Evolutionary conservation across 2,888 invertebrate genomes (phyloP), one percentile per base, ranked within the genome.

Genomic region (Drosophila sordidula): DNA sequence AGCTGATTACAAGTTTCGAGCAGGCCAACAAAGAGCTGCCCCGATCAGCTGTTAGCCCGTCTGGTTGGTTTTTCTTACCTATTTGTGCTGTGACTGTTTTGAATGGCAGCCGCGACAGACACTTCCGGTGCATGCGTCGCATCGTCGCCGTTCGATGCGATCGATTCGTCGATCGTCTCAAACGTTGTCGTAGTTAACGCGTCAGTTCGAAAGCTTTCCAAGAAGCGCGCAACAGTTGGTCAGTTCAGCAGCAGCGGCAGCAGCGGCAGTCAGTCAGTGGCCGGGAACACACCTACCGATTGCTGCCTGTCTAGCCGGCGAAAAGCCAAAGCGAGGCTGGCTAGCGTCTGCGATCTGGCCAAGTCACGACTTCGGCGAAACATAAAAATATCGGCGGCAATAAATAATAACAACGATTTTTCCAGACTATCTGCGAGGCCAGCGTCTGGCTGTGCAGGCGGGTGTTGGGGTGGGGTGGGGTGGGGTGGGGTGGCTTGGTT

Each of bases 371-470:
- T 88, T 89, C 74, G 87, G 80, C 87, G 87, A 72, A 88, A 89
- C 90, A 87, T 89, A 87, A 87, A 87, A 87, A 86, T 88, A 89
- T 89, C 80, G 81, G 68, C 84, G 80, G 90, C 84, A 89, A 87
- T 87, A 87, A 87, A 87, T 87, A 87, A 87, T 87, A 87, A 89
- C 89, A 89, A 87, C 89, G 85, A 88, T 88, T 89, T 29, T 89
- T 89, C 79, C 87, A 87, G 84, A 84, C 85, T 89, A 84, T 81
- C 89, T 51, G 68, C 65, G 67, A 78, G 58, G 74, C 58, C 63
- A 69, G 74, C 66, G 74, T 61, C 51, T 25, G 38, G 36, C 55
- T 52, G 64, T 16, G 12, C 8, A 9, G n/a, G 14, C 32, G 38
- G 26, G 25, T 18, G 18, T 18, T 18, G 18, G 41, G 25, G 49